phyloP scores from a whole-genome alignment of 2,113 vertebrate genomes.

The Onychostoma macrolepis region DNA sequence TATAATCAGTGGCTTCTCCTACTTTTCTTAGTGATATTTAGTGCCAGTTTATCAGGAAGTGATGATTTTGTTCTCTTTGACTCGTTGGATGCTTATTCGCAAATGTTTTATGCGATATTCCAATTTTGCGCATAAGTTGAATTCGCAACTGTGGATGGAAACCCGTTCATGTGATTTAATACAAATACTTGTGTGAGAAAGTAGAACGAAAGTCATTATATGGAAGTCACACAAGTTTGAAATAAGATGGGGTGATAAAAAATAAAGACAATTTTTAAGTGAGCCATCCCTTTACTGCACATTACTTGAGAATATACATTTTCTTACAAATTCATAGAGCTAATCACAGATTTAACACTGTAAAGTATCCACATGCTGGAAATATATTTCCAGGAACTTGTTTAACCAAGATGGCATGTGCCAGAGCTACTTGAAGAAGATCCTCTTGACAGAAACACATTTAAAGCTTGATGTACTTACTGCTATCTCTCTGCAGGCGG shows the following conservation, averaged over 20 bases:
- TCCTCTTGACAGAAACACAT: background rate
- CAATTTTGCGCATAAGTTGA: too few relatives aligned
- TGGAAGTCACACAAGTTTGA: background rate
- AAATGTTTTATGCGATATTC: too few relatives aligned
- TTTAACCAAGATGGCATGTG: background rate
- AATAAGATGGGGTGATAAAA: background rate
- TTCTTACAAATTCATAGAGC: background rate
- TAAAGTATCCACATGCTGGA: background rate
- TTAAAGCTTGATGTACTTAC: slow-evolving; percentile 79
- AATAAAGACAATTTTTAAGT: background rate
- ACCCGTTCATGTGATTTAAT: background rate
- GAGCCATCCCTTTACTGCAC: background rate
- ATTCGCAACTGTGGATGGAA: too few relatives aligned
- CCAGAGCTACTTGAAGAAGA: background rate
- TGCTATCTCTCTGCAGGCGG: slow-evolving; percentile 99
- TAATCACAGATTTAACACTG: background rate
- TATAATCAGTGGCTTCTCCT: too few relatives aligned
- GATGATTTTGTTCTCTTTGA: too few relatives aligned
- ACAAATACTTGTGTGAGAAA: background rate
- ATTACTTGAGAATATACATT: background rate
- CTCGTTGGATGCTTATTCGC: too few relatives aligned
- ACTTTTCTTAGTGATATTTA: too few relatives aligned
- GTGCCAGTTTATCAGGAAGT: too few relatives aligned
- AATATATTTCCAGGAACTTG: background rate
- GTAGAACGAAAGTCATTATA: too few relatives aligned